Conservation (phyloP, 92 coral and sea anemone genomes). For the Epizoanthus scotinus region DNA sequence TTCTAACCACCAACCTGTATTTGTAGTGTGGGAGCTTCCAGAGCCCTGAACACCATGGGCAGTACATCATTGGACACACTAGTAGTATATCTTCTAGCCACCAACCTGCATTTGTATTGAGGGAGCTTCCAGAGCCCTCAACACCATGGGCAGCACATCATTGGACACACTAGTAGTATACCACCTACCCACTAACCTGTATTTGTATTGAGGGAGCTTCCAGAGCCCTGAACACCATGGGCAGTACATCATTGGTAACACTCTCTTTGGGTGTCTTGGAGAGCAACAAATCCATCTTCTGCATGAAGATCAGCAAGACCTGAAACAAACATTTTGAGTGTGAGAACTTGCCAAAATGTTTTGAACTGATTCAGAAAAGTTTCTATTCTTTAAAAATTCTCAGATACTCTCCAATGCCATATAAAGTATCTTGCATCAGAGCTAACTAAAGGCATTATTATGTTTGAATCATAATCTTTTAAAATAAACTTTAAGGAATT, state of each 20-base stretch:
- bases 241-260: slow-evolving; percentile 86
- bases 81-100: too few species aligned
- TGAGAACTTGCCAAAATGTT: background rate
- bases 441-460: too few species aligned
- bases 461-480: too few species aligned
- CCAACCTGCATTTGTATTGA: slow-evolving; percentile 93
- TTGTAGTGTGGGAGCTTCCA: slow-evolving; percentile 89
- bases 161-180: slow-evolving; percentile 21
- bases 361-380: too few species aligned
- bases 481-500: too few species aligned
- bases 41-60: slow-evolving; percentile 95
- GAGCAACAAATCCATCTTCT: slow-evolving; percentile 87
- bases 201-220: slow-evolving; percentile 92
- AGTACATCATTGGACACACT: slow-evolving; percentile 69
- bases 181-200: slow-evolving; percentile 63
- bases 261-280: slow-evolving; percentile 94
- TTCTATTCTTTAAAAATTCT: too few species aligned
- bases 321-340: background rate
- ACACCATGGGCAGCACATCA: slow-evolving; percentile 95
- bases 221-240: slow-evolving; percentile 95
- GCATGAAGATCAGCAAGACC: slow-evolving; percentile 86
- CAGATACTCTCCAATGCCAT: too few species aligned
- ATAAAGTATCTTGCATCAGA: too few species aligned
- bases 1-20: slow-evolving; percentile 69
- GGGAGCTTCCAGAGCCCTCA: slow-evolving; percentile 91